Evolutionary conservation across 2,888 invertebrate species (phyloP).

Genomic region (Caenorhabditis imperialis): DNA sequence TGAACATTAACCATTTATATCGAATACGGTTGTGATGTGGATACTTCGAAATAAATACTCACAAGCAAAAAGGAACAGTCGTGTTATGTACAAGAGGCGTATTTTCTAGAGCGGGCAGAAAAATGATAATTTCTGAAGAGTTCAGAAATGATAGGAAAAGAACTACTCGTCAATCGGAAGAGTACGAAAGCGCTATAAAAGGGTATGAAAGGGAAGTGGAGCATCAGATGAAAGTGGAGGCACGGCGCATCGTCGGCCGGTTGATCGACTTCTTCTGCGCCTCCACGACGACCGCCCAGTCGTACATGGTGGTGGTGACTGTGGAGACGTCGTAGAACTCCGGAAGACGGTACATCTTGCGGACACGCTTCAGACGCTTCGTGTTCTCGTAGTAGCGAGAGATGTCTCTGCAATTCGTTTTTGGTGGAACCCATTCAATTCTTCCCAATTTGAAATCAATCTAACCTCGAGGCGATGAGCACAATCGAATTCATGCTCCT

Average conservation of each 20-base stretch:
- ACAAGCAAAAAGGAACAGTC: too few relatives aligned
- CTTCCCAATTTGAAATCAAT: not conserved
- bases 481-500: conserved; percentile 71
- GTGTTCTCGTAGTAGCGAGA: conserved; percentile 70
- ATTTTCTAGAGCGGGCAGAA: too few relatives aligned
- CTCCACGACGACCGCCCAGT: conserved; percentile 74
- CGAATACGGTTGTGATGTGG: conserved; percentile 47
- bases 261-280: conserved; percentile 60
- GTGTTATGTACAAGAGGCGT: too few relatives aligned
- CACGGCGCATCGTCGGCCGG: conserved; percentile 54
- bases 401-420: conserved; percentile 67
- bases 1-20: not conserved
- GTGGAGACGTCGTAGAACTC: conserved; percentile 73
- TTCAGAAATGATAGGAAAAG: too few relatives aligned
- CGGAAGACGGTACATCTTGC: conserved; percentile 74
- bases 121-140: too few relatives aligned
- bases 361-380: conserved; percentile 73
- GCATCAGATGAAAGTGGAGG: conserved; percentile 44
- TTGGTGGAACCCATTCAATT: not conserved
- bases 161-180: too few relatives aligned
- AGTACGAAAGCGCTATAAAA: too few relatives aligned
- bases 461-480: conserved; percentile 75
- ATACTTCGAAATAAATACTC: too few relatives aligned
- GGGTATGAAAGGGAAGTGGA: too few relatives aligned
- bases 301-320: conserved; percentile 71